Evolutionary conservation across 1,140 invertebrate genomes (phyloP), one percentile per base, ranked within the genome.

Genomic region (Manduca sexta): DNA sequence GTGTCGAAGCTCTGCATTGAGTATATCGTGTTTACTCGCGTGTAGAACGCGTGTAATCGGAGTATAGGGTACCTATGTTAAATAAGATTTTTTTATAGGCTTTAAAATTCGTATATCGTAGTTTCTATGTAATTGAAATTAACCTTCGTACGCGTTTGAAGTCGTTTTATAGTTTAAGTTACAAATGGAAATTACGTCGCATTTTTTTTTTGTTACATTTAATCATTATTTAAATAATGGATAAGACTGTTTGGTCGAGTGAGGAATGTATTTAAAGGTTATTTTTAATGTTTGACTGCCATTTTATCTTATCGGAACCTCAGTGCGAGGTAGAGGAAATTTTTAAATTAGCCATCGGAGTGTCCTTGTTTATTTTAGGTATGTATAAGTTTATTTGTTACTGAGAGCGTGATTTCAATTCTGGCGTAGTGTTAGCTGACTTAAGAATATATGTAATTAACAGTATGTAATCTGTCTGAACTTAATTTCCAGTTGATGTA

Each of bases 211-310:
- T 51, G 47, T 63, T 61, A 52, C 47, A 35, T 3, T 45, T 41
- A 56, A 62, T 45, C 41, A 47, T 74, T 69, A 71, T 70, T 74
- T 65, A 61, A 72, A 68, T 69, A 64, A 74, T 65, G 61, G 49
- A 79, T 76, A 79, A 80, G 79, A 83, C 79, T 83, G 76, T 69
- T 64, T 69, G 68, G 63, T 62, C 64, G 64, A 64, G 63, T 69
- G 64, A 67, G 60, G 54, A 53, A 58, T 61, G 64, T 69, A 66
- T 65, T 74, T 29, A 35, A 57, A 45, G 11, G 21, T 57, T 69
- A 64, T 65, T 69, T 65, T 69, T 62, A 62, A 64, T 52, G 60
- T 54, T 69, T 73, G 77, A 76, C 74, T 76, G 73, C 71, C 71
- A 74, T 76, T 72, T 65, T 71, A 17, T 5, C 29, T 31, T 44